A percentile compares a stretch with the other conserved stretches of the same genome.
Evolutionary conservation across 2,113 vertebrate species (phyloP).

Genomic region (Coreoperca whiteheadi): DNA sequence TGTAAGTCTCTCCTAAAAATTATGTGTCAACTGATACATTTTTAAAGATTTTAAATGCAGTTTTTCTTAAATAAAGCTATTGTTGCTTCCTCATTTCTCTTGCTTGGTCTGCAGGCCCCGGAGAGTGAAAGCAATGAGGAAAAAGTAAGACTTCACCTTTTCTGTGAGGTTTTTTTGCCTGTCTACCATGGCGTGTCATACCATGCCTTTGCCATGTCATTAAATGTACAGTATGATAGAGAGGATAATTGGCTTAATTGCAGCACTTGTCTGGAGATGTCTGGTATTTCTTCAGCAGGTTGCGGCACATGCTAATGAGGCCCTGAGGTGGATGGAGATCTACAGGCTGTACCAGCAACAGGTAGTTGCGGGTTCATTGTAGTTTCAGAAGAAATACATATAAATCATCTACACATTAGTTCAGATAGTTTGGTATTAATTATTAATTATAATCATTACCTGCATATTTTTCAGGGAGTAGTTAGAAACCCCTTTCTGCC

Average conservation of each 20-base stretch:
- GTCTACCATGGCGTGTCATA: conserved; percentile 19
- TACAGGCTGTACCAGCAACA: conserved; percentile 81
- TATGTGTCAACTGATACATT: not conserved
- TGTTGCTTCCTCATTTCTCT: conserved; percentile 7
- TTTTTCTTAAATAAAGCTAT: not conserved
- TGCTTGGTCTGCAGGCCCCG: conserved; percentile 64
- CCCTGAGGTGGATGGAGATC: conserved; percentile 82
- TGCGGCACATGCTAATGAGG: conserved; percentile 78
- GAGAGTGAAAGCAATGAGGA: conserved; percentile 78
- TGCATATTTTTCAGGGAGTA: conserved; percentile 63
- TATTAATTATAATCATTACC: conserved; percentile 3
- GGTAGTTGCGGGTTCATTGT: conserved; percentile 59
- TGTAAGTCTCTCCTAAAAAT: conserved; percentile 69
- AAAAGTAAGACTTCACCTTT: conserved; percentile 43
- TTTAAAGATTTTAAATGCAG: conserved; percentile 15
- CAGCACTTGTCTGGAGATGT: conserved; percentile 65
- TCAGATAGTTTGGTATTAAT: not conserved
- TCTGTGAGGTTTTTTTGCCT: not conserved
- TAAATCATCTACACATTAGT: not conserved
- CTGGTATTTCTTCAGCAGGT: conserved; percentile 70
- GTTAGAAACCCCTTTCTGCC: conserved; percentile 73
- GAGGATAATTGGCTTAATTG: conserved; percentile 47
- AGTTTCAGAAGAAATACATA: not conserved
- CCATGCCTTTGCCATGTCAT: conserved; percentile 57
- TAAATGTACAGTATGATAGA: conserved; percentile 18